Base-by-base conservation (phyloP, 1,140 invertebrate genomes). In the Oncopodura yosiiana region DNA sequence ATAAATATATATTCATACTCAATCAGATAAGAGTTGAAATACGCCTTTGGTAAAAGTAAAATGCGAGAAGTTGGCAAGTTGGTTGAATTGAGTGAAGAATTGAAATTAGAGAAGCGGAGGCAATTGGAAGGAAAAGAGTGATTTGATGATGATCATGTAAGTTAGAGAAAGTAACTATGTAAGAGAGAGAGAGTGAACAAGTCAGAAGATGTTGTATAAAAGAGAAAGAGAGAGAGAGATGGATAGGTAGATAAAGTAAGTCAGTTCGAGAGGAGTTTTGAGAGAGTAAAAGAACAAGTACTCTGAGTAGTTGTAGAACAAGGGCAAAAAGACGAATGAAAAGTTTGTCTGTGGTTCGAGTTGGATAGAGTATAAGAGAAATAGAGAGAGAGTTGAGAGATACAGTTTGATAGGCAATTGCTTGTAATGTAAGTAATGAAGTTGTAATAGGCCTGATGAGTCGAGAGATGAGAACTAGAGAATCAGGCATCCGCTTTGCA, bases 351-450 rank as follows among this genome's bases (percentile, higher is more conserved):
- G 57, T 32, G 53, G 52, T 45, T 30, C 29, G 51, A 16, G 41
- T 9, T 30, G 56, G 44, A 51, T 55, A 55, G n/a, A n/a, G n/a
- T n/a, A n/a, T n/a, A n/a, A n/a, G n/a, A n/a, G n/a, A n/a, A n/a
- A n/a, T n/a, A n/a, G n/a, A n/a, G n/a, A n/a, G n/a, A n/a, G n/a
- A n/a, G n/a, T n/a, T n/a, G n/a, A n/a, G n/a, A n/a, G n/a, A n/a
- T 49, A 48, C 24, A 59, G 51, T 44, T 59, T 56, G 46, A 60
- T 60, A 60, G 58, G 48, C 58, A 60, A 60, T 60, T 60, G 48
- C 58, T 59, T 60, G 58, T 60, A 60, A 60, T 60, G 32, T n/a
- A 34, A 34, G 32, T 34, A 34, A 41, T 41, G 53, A 56, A 60
- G 53, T 60, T 60, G 58, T 60, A 56, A 60, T 56, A 32, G 58